Conservation (phyloP, 2,888 invertebrate species). For the Napeogenes inachia region DNA sequence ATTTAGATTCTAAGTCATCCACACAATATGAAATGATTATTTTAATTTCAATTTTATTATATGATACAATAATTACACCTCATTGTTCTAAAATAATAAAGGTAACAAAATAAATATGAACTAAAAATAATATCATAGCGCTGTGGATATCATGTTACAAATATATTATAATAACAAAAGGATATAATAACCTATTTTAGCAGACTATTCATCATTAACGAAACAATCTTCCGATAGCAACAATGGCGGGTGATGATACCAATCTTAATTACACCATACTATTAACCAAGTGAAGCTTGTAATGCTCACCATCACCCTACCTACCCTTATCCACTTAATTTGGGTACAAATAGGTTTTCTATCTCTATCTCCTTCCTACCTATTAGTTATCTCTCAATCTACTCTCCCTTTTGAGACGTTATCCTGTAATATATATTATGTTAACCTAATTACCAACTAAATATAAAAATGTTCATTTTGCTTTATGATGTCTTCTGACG, state of each 20-base stretch:
- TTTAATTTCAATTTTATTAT: background rate
- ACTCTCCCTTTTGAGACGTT: too few relatives aligned
- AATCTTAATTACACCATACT: conserved; percentile 8
- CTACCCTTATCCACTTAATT: background rate
- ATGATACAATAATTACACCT: background rate
- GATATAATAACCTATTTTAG: conserved; percentile 8
- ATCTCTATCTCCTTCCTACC: background rate
- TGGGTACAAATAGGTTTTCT: background rate
- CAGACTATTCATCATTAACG: conserved; percentile 11
- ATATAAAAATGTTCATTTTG: too few relatives aligned
- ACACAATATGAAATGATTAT: background rate
- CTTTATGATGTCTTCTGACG: too few relatives aligned
- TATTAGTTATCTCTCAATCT: too few relatives aligned
- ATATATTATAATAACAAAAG: conserved; percentile 8
- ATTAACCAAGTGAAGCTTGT: conserved; percentile 2
- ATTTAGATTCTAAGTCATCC: too few relatives aligned
- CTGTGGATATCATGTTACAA: background rate
- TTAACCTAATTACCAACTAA: too few relatives aligned
- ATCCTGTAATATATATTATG: too few relatives aligned
- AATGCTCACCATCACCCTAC: background rate
- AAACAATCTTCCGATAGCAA: conserved; percentile 12
- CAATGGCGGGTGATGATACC: conserved; percentile 9
- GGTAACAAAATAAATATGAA: background rate
- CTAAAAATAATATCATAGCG: background rate
- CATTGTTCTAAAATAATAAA: background rate